Evolutionary conservation across 2,797 vertebrate genomes (phyloP), one percentile per base, ranked within the genome.

Genomic region (Danio albolineatus): DNA sequence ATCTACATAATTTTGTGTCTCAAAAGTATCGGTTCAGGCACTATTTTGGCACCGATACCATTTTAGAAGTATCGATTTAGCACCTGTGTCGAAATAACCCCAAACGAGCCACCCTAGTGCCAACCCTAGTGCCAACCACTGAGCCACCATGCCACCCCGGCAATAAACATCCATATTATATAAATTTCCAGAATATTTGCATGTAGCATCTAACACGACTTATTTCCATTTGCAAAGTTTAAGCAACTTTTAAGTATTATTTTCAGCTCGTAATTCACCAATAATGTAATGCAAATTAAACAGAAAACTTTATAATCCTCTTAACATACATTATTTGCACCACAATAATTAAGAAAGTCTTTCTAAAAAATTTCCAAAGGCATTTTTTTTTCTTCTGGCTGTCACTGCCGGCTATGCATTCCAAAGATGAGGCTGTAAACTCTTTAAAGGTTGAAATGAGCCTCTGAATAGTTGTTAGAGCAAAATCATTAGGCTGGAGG

Each of bases 361-460:
- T 61, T 49, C 12, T 57, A 12, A 36, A 69, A 78, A 10, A 51
- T 60, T 60, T 65, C 48, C 13, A 41, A 60, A 61, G 36, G 56
- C 56, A 4, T 43, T 21, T 21, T 73, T 70, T 28, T 28, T 73
- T 70, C 28, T 28, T 28, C 36, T 5, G 9, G 28, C 9, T 59
- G 41, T n/a, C 56, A 41, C 57, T 28, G 57, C 16, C 0, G 57
- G 46, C 67, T 61, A 61, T 3, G 44, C 65, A 70, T 56, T n/a
- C 44, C 13, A 39, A 59, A 17, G 14, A 69, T 66, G 51, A 60
- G 72, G 28, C 10, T 39, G 17, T 67, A 67, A 67, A 65, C 17
- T 49, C 28, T 67, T 57, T 74, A 48, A 80, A 73, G 62, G 61
- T 80, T 67, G 16, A 81, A 75, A 81, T 75, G 59, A 69, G 64